phyloP scores from a whole-genome alignment of 1,140 invertebrate genomes.

The Eubasilissa regina region DNA sequence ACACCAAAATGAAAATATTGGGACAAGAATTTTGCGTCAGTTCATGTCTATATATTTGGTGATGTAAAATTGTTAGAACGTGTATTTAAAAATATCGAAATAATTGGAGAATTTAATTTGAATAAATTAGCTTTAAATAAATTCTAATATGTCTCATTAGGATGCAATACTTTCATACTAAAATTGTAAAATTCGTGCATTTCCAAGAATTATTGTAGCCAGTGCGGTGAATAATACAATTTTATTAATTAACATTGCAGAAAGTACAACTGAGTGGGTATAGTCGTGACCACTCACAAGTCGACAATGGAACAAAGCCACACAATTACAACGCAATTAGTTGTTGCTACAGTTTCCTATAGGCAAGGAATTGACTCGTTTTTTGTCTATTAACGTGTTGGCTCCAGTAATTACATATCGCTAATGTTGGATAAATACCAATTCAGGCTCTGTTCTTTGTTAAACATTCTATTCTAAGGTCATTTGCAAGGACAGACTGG shows the following conservation, averaged over 20 bases:
- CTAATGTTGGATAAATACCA: constrained; percentile 33
- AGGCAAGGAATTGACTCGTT: constrained; percentile 39
- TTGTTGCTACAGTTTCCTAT: constrained; percentile 24
- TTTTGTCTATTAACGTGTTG: constrained; percentile 31
- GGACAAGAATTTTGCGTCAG: too few species aligned
- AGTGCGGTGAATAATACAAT: not conserved
- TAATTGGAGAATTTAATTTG: too few species aligned
- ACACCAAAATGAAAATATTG: too few species aligned
- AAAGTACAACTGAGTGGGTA: constrained; percentile 15
- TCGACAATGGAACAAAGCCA: constrained; percentile 27
- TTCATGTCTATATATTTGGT: too few species aligned
- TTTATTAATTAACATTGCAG: not conserved
- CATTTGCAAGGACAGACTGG: constrained; percentile 32
- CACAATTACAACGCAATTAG: constrained; percentile 32
- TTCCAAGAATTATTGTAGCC: not conserved
- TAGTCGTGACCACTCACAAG: constrained; percentile 24
- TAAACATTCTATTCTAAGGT: constrained; percentile 45
- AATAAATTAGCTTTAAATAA: too few species aligned
- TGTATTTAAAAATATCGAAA: too few species aligned
- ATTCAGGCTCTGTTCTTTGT: constrained; percentile 36
- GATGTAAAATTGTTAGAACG: too few species aligned
- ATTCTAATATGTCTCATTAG: too few species aligned
- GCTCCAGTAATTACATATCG: constrained; percentile 31
- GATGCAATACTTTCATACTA: too few species aligned
- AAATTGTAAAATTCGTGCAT: not conserved